Evolutionary conservation across 2,797 vertebrate genomes (phyloP).

Genomic region (Carapus acus): DNA sequence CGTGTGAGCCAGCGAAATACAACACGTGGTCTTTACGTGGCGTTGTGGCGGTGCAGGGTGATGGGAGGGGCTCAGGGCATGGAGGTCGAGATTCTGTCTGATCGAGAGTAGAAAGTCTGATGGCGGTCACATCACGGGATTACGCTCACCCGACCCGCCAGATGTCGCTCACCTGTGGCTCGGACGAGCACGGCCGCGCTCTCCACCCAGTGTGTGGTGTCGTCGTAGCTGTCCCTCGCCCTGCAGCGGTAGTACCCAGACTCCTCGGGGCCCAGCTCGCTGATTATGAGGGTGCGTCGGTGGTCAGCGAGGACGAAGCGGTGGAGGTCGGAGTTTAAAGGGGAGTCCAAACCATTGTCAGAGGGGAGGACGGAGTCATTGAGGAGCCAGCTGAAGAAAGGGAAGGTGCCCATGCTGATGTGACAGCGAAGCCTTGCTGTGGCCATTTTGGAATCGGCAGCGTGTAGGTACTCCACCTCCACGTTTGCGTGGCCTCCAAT

Average conservation of each 20-base stretch:
- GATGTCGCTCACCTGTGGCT: constrained; percentile 63
- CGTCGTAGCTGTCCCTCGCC: constrained; percentile 66
- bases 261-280: constrained; percentile 36
- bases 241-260: constrained; percentile 68
- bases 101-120: constrained; percentile 15
- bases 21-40: constrained; percentile 34
- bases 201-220: constrained; percentile 60
- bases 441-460: constrained; percentile 28
- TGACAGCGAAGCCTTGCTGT: constrained; percentile 59
- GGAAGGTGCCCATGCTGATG: constrained; percentile 66
- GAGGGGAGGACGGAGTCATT: constrained; percentile 55
- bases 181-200: constrained; percentile 58
- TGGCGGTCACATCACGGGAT: no score
- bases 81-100: constrained; percentile 32
- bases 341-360: constrained; percentile 4
- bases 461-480: constrained; percentile 66
- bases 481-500: constrained; percentile 62
- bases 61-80: constrained; percentile 7
- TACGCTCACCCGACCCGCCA: no score
- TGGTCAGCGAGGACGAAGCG: constrained; percentile 19
- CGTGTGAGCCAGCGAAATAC: not conserved
- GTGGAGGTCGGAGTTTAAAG: not conserved
- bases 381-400: constrained; percentile 64
- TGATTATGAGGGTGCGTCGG: constrained; percentile 53
- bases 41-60: constrained; percentile 23